Percentiles rank a stretch among this genome's conserved stretches.
Conservation (phyloP, 1,140 invertebrate genomes). For the Eupristina koningsbergeri region DNA sequence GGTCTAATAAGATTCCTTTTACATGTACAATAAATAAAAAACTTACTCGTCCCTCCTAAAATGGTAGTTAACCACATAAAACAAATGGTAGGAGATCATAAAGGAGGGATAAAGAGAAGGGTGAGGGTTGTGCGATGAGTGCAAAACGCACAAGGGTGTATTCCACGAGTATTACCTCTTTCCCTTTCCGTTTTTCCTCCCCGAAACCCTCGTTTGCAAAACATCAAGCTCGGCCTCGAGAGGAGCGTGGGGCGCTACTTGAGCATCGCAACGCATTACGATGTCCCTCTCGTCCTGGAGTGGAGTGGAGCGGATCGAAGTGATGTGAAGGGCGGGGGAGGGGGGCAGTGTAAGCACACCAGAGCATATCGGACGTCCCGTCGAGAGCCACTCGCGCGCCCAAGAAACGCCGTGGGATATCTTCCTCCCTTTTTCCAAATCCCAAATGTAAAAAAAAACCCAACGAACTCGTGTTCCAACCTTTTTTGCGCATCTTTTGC, state of each 20-base stretch:
- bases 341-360: too few species aligned
- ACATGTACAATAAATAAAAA: slow-evolving; percentile 44
- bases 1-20: too few species aligned
- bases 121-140: slow-evolving; percentile 52
- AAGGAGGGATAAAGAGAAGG: slow-evolving; percentile 45
- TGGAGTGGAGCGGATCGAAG: too few species aligned
- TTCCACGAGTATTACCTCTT: background rate
- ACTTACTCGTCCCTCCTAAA: slow-evolving; percentile 35
- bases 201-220: slow-evolving; percentile 57
- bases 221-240: slow-evolving; percentile 61
- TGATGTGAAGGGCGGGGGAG: too few species aligned
- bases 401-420: slow-evolving; percentile 46
- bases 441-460: background rate
- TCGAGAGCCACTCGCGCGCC: slow-evolving; percentile 62
- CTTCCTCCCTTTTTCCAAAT: background rate
- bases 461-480: slow-evolving; percentile 43
- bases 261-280: slow-evolving; percentile 63
- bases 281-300: slow-evolving; percentile 60
- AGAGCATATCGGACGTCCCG: slow-evolving; percentile 63
- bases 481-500: slow-evolving; percentile 41
- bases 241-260: slow-evolving; percentile 53
- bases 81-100: slow-evolving; percentile 15
- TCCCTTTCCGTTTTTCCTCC: slow-evolving; percentile 33
- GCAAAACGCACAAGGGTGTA: slow-evolving; percentile 34
- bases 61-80: slow-evolving; percentile 47